Conservation (phyloP, 2,888 invertebrate genomes). For the Xiphydria camelus region DNA sequence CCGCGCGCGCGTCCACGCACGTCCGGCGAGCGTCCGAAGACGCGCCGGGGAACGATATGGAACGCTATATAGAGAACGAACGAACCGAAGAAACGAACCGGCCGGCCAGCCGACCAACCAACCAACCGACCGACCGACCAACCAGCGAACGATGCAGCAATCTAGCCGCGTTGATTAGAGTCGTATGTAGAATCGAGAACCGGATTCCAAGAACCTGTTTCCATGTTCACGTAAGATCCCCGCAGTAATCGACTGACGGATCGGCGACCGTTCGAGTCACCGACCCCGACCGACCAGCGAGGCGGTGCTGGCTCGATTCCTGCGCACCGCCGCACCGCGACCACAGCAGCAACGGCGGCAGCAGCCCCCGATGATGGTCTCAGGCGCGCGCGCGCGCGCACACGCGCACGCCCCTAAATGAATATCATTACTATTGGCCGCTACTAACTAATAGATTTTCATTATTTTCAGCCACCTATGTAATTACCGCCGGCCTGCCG, state of each 20-base stretch:
- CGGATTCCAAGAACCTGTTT: conserved; percentile 59
- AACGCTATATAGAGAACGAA: background rate
- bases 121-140: conserved; percentile 17
- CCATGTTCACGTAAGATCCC: conserved; percentile 59
- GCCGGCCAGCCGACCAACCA: conserved; percentile 11
- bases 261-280: conserved; percentile 59
- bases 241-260: conserved; percentile 59
- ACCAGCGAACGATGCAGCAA: conserved; percentile 50
- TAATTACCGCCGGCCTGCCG: conserved; percentile 39
- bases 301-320: conserved; percentile 31
- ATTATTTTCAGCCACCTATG: conserved; percentile 38
- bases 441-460: conserved; percentile 44
- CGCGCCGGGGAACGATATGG: background rate
- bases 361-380: conserved; percentile 9
- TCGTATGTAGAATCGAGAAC: conserved; percentile 59
- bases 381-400: conserved; percentile 11
- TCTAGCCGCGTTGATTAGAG: conserved; percentile 59
- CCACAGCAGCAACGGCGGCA: background rate
- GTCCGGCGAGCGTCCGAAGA: background rate
- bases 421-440: conserved; percentile 27
- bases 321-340: conserved; percentile 18
- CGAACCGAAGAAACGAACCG: background rate
- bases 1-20: no score
- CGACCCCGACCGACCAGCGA: conserved; percentile 49
- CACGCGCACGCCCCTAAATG: conserved; percentile 16